Evolutionary conservation across 2,888 invertebrate genomes (phyloP), one percentile per base, ranked within the genome.

Genomic region (Eupithecia pulchellata): DNA sequence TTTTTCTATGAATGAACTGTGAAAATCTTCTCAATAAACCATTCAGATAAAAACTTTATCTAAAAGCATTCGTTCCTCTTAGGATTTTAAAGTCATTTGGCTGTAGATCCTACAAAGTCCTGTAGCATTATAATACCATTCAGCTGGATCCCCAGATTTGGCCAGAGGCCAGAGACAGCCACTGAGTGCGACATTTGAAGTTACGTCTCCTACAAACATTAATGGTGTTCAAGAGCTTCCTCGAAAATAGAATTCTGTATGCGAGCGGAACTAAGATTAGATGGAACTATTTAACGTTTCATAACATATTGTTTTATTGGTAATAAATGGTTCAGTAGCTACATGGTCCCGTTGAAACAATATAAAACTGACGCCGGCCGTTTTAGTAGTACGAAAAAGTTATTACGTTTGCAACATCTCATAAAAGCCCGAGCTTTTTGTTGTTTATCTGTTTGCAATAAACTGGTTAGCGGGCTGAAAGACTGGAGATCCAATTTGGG

Each of bases 141-240:
- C 73, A 75, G 66, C 73, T 75, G 71, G 58, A 77, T 75, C 68
- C 72, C 55, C 27, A 68, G 74, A 72, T 73, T 78, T 78, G 77
- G 77, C 74, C 17, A 9, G 32, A 2, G 29, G 75, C 78, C 78
- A 78, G 27, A 34, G 36, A 65, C 60, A 71, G 69, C 73, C 69
- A 68, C 75, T 75, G 75, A 75, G 69, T 67, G 71, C 73, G 70
- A 76, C 72, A 68, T 75, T 72, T 71, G 39, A 75, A 75, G 78
- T 79, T 78, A 79, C 78, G 79, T 71, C 61, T 75, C 73, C 69
- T 75, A 77, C 78, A 78, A 80, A 81, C 81, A 80, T 77, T 79
- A 80, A 84, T 82, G 78, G 75, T 65, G 64, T 75, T 81, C 13
- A 75, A 83, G 79, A 81, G 75, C 68, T 77, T 77, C 70, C 74